Percentiles rank a stretch among this genome's conserved stretches.
phyloP scores from a whole-genome alignment of 2,888 invertebrate genomes.

The Orthosia cruda region DNA sequence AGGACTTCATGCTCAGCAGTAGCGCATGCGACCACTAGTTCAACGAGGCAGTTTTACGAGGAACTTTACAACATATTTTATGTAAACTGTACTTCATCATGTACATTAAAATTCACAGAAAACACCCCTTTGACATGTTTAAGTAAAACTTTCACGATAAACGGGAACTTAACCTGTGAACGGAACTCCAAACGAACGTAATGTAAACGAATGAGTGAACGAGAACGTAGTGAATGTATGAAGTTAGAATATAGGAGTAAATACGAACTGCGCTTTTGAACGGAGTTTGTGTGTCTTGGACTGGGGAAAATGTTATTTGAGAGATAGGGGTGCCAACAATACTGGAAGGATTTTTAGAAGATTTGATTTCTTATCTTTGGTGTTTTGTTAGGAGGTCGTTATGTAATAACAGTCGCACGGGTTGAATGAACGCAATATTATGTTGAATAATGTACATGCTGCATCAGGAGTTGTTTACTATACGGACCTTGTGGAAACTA shows the following conservation, averaged over 20 bases:
- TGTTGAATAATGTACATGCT: too few relatives aligned
- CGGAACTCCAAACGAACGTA: slow-evolving; percentile 24
- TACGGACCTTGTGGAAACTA: too few relatives aligned
- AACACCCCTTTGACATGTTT: slow-evolving; percentile 24
- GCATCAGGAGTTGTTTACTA: too few relatives aligned
- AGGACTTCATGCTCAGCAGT: too few relatives aligned
- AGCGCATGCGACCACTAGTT: too few relatives aligned
- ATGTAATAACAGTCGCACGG: too few relatives aligned
- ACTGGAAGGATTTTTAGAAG: background rate
- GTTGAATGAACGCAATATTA: too few relatives aligned
- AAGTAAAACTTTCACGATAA: slow-evolving; percentile 28
- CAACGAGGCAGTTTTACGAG: too few relatives aligned
- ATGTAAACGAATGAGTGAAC: slow-evolving; percentile 39
- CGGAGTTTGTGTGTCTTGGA: slow-evolving; percentile 24
- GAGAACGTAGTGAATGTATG: slow-evolving; percentile 28
- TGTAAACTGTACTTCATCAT: background rate
- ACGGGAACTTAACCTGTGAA: slow-evolving; percentile 33
- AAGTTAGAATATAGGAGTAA: slow-evolving; percentile 37
- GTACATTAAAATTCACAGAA: slow-evolving; percentile 21
- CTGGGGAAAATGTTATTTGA: slow-evolving; percentile 41
- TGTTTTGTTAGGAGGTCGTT: too few relatives aligned
- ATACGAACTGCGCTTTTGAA: slow-evolving; percentile 18
- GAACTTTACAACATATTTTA: background rate
- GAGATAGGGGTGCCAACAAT: background rate
- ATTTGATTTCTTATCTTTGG: too few relatives aligned